These are phyloP conservation scores for Picathartes gymnocephalus DNA, from an alignment of 2,113 vertebrate species.

Conservation along the genomic window DNA sequence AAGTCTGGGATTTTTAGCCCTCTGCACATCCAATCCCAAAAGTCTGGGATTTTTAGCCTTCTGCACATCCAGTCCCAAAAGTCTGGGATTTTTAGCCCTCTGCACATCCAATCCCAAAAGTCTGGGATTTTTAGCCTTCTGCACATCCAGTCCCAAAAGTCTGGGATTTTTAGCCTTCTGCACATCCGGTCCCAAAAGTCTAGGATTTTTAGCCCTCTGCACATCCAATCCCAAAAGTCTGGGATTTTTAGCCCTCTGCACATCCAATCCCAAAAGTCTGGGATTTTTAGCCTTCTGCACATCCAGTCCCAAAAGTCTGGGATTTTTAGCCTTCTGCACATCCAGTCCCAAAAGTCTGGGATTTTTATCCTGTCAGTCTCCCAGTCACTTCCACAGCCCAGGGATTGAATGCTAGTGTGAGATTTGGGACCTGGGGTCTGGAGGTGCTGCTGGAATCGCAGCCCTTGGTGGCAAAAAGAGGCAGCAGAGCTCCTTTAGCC, in stretches of 20 bases:
- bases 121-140: background rate
- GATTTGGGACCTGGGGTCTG: background rate
- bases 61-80: background rate
- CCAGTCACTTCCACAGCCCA: background rate
- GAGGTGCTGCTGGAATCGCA: background rate
- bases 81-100: background rate
- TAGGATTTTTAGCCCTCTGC: background rate
- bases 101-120: background rate
- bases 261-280: background rate
- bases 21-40: background rate
- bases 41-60: background rate
- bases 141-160: background rate
- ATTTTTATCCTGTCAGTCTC: background rate
- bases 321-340: background rate
- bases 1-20: background rate
- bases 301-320: background rate
- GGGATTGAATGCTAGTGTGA: fast-evolving
- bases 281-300: background rate
- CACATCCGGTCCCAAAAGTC: background rate
- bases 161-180: background rate
- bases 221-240: background rate
- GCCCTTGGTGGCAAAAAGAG: background rate
- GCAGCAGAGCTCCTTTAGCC: background rate
- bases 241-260: background rate
- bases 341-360: background rate